Evolutionary conservation across 2,888 invertebrate genomes (phyloP).

Genomic region (Chymomyza procnemis): DNA sequence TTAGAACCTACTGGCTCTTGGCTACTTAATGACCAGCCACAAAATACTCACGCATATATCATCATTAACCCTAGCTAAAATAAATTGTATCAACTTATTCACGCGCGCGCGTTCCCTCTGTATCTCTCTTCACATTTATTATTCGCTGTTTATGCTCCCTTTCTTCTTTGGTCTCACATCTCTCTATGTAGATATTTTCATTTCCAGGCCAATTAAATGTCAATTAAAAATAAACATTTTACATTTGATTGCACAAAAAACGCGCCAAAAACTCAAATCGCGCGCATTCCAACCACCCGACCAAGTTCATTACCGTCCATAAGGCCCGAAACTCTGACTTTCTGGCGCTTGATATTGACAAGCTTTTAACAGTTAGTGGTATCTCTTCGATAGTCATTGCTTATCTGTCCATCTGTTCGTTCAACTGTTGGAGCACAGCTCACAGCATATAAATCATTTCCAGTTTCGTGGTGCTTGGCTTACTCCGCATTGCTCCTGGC

Average conservation of each 20-base stretch:
- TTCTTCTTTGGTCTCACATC: background rate
- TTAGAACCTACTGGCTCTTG: constrained; percentile 1
- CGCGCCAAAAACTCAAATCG: constrained; percentile 40
- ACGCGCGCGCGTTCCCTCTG: background rate
- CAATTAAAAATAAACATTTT: constrained; percentile 62
- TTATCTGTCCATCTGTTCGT: background rate
- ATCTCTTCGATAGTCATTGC: background rate
- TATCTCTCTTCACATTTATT: no score
- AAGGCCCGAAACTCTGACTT: constrained; percentile 40
- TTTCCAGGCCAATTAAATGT: constrained; percentile 57
- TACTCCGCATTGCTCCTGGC: background rate
- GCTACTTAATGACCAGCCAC: constrained; percentile 49
- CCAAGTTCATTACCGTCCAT: constrained; percentile 58
- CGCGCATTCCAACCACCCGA: constrained; percentile 23
- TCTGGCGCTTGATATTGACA: constrained; percentile 59
- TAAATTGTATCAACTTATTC: constrained; percentile 46
- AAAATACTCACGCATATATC: constrained; percentile 45
- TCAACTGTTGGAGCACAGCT: constrained; percentile 4
- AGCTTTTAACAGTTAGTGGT: constrained; percentile 21
- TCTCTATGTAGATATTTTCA: background rate
- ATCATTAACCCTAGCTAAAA: constrained; percentile 48
- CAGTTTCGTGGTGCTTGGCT: constrained; percentile 35
- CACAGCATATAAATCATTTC: constrained; percentile 61
- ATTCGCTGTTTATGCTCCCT: constrained; percentile 14
- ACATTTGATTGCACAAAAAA: constrained; percentile 63